A percentile compares a stretch with the other conserved stretches of the same genome.
Conservation (phyloP, 2,888 invertebrate species). For the Bombyx huttoni region DNA sequence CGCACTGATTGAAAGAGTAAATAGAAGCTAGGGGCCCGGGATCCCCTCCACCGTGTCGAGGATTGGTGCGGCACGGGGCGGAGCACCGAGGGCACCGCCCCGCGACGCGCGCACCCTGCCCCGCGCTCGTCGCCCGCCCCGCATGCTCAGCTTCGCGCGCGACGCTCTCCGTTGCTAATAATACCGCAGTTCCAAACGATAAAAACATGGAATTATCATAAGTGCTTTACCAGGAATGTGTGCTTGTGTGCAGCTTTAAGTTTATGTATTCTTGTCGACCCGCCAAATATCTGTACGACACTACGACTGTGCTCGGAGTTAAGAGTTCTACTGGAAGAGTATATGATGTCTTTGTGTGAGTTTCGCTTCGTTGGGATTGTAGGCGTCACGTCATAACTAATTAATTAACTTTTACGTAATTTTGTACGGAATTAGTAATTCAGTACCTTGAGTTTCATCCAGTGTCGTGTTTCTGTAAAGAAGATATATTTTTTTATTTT, state of each 20-base stretch:
- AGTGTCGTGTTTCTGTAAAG: no score
- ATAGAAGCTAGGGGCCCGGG: conserved; percentile 66
- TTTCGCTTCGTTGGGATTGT: not conserved
- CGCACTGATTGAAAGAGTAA: conserved; percentile 75
- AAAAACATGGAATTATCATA: conserved; percentile 69
- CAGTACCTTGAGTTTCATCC: no score
- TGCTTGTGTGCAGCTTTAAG: conserved; percentile 39
- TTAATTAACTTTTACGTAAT: not conserved
- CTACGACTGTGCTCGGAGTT: not conserved
- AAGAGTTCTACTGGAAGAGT: not conserved
- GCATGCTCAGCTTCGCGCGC: conserved; percentile 17
- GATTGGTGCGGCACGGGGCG: conserved; percentile 55
- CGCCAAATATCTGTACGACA: not conserved
- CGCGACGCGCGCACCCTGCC: conserved; percentile 14
- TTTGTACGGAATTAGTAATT: not conserved
- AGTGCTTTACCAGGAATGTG: conserved; percentile 62
- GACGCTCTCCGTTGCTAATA: conserved; percentile 37
- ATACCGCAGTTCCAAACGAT: conserved; percentile 61
- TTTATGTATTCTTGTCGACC: not conserved
- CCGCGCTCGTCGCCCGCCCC: conserved; percentile 12
- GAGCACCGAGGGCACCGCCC: conserved; percentile 29
- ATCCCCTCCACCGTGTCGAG: conserved; percentile 51
- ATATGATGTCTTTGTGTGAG: not conserved
- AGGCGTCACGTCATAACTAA: not conserved
- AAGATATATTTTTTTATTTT: no score